phyloP scores from a whole-genome alignment of 1,140 invertebrate genomes.

The Dryas iulia region DNA sequence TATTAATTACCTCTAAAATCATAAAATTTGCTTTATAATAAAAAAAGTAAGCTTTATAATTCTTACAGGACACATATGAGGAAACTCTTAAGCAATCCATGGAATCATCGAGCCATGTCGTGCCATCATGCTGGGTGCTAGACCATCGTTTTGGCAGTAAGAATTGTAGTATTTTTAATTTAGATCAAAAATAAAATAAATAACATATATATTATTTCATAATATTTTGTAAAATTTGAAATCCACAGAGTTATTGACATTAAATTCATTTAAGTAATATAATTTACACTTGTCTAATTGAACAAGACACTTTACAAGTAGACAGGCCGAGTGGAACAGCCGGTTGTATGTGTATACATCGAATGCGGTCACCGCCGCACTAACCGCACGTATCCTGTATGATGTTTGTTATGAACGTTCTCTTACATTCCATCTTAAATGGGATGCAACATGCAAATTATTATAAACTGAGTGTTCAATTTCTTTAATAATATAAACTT shows the following conservation, averaged over 20 bases:
- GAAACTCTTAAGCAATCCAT: too few relatives aligned
- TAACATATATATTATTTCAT: too few relatives aligned
- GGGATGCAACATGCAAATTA: background rate
- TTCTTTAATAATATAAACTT: background rate
- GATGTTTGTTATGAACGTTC: slow-evolving; percentile 21
- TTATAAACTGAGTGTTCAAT: background rate
- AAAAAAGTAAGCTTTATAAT: too few relatives aligned
- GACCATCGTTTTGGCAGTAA: too few relatives aligned
- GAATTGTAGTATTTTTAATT: too few relatives aligned
- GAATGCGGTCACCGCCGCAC: slow-evolving; percentile 18
- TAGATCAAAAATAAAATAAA: too few relatives aligned
- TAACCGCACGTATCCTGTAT: slow-evolving; percentile 25
- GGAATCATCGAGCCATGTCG: too few relatives aligned
- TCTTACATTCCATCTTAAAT: background rate
- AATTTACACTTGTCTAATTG: background rate
- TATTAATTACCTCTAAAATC: too few relatives aligned
- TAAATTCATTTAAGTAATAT: background rate
- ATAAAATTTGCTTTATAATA: too few relatives aligned
- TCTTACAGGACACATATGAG: too few relatives aligned
- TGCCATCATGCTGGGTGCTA: too few relatives aligned
- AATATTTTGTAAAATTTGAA: too few relatives aligned
- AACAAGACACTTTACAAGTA: slow-evolving; percentile 7
- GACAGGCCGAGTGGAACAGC: slow-evolving; percentile 13
- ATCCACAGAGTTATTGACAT: background rate
- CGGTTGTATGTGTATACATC: slow-evolving; percentile 7